A percentile compares a stretch with the other conserved stretches of the same genome.
Conservation (phyloP, 2,888 invertebrate genomes). For the Laothoe populi region DNA sequence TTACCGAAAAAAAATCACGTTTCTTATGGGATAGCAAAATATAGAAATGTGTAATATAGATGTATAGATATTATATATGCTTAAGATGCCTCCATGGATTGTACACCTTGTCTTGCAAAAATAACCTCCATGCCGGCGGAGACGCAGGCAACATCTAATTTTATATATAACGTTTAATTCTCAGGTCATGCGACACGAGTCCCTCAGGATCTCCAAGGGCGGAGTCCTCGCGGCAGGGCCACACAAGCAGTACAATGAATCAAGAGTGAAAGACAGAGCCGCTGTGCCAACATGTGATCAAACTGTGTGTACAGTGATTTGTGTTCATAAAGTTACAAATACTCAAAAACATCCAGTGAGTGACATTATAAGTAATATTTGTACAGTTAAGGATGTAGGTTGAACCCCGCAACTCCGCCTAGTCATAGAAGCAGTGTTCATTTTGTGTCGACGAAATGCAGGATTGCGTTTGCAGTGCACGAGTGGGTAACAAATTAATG, state of each 20-base stretch:
- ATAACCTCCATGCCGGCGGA: no score
- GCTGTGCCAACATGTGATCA: slow-evolving; percentile 35
- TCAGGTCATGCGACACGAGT: slow-evolving; percentile 63
- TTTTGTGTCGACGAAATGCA: slow-evolving; percentile 20
- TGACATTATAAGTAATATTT: slow-evolving; percentile 75
- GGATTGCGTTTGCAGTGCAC: background rate
- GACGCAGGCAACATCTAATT: no score
- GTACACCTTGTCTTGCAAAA: no score
- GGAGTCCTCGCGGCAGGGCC: slow-evolving; percentile 52
- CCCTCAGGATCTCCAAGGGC: slow-evolving; percentile 49
- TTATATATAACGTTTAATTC: slow-evolving; percentile 26
- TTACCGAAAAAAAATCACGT: no score
- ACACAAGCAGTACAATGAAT: slow-evolving; percentile 45
- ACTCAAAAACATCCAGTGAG: slow-evolving; percentile 28
- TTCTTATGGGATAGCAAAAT: no score
- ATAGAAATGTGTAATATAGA: no score
- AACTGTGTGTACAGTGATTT: slow-evolving; percentile 19
- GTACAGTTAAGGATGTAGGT: slow-evolving; percentile 22
- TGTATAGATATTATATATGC: no score
- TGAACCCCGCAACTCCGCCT: slow-evolving; percentile 71
- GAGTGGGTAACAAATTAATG: background rate
- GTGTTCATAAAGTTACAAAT: slow-evolving; percentile 13
- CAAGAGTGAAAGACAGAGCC: slow-evolving; percentile 45
- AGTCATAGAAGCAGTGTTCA: slow-evolving; percentile 73
- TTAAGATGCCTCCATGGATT: no score